Evolutionary conservation across 2,797 vertebrate species (phyloP), one percentile per base, ranked within the genome.

Genomic region (Rachycentron canadum): DNA sequence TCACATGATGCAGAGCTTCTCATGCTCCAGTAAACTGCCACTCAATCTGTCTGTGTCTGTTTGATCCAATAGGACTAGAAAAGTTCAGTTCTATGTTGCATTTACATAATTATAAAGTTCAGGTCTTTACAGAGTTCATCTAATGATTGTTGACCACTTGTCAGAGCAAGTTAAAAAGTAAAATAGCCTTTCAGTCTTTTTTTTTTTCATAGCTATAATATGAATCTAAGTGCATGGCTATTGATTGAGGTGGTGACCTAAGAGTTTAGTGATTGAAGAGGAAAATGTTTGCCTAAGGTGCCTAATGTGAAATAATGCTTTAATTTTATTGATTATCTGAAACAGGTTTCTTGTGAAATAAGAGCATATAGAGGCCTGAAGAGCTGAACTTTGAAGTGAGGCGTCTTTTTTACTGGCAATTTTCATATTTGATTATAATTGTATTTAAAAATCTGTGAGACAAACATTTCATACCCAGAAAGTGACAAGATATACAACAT

Each of bases 11-110:
- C 61, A 59, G 49, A 76, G 57, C 61, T 34, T 47, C 30, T 67
- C 82, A 67, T 69, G 68, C 81, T 71, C 78, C 76, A 88, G 56
- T 85, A 76, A 81, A 69, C 74, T 56, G 21, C 36, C 17, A 49
- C 60, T 63, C 70, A 34, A 34, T 58, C 62, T 8, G 75, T 79
- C 52, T 72, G 72, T 6, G 19, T 57, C 45, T 71, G 45, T 78
- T 70, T 38, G 64, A 59, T 60, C 60, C 25, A 28, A 72, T 71
- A 30, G 9, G 43, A 16, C 17, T 7, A 45, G n/a, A 72, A 50
- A 50, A 23, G 14, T 71, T 62, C 16, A 65, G 23, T 38, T 26
- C 2, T 41, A 5, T 7, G 1, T 55, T 53, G 57, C 17, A 45
- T 69, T 19, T 45, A 14, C 26, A 50, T 32, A 40, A 40, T 38